phyloP scores from a whole-genome alignment of 2,113 vertebrate genomes.

The Dermatemys mawii region DNA sequence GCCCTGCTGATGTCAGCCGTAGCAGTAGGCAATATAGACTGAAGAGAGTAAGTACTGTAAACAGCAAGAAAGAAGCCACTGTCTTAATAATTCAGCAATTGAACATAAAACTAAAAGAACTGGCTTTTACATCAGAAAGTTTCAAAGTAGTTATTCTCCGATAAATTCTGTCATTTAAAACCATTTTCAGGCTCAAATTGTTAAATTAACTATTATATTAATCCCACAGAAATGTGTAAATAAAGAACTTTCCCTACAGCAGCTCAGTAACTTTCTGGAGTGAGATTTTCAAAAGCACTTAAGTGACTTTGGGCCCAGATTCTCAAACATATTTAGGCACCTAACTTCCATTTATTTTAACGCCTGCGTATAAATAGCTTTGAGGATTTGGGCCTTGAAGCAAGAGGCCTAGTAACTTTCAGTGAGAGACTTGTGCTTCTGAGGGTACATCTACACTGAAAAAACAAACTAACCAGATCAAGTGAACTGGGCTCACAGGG shows the following conservation, averaged over 20 bases:
- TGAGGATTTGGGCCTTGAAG: neutral
- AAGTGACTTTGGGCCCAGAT: neutral
- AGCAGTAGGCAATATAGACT: neutral
- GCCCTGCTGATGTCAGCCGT: neutral
- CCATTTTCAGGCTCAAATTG: neutral
- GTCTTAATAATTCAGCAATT: neutral
- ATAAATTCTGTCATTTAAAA: neutral
- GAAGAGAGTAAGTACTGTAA: neutral
- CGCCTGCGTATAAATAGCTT: neutral
- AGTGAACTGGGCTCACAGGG: no score
- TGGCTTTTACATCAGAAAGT: neutral
- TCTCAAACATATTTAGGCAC: neutral
- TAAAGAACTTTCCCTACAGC: neutral
- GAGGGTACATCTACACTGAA: no score
- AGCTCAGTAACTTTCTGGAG: neutral
- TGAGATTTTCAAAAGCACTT: neutral
- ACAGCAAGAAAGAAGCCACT: neutral
- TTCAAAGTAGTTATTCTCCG: neutral
- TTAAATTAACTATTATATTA: neutral
- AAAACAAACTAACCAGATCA: no score
- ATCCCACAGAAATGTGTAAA: neutral
- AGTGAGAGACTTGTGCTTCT: no score
- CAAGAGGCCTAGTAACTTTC: no score
- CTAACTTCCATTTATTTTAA: neutral
- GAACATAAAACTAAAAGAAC: neutral